phyloP scores from a whole-genome alignment of 2,888 invertebrate genomes.

The Zaprionus bogoriensis region DNA sequence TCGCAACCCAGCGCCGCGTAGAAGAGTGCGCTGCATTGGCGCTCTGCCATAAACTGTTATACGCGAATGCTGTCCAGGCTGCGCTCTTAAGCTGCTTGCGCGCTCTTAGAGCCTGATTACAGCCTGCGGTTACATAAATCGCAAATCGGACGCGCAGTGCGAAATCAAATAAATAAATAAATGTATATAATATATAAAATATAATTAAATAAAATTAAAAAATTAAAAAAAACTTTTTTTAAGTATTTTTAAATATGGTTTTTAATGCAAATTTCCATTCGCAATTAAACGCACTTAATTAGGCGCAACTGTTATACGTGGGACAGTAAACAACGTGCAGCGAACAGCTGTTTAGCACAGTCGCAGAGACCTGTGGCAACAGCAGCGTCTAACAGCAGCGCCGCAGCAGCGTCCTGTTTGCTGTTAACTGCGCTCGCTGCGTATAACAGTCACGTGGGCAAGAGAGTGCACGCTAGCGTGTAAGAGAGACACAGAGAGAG shows the following conservation, averaged over 20 bases:
- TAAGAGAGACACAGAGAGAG: not conserved
- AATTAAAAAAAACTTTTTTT: not conserved
- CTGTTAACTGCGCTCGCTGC: slow-evolving; percentile 26
- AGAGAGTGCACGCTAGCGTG: too few species aligned
- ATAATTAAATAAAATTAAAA: not conserved
- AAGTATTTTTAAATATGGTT: not conserved
- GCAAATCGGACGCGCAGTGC: not conserved
- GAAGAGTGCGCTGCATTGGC: too few species aligned
- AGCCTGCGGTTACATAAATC: not conserved
- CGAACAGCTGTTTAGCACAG: slow-evolving; percentile 51
- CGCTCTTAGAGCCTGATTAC: too few species aligned
- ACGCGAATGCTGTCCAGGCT: not conserved
- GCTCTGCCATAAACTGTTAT: slow-evolving; percentile 37
- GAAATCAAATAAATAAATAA: not conserved
- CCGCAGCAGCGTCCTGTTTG: slow-evolving; percentile 8
- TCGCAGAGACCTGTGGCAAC: slow-evolving; percentile 62
- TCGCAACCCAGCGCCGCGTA: slow-evolving; percentile 44
- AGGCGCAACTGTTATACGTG: slow-evolving; percentile 46
- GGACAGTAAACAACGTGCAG: slow-evolving; percentile 42
- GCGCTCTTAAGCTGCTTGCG: not conserved
- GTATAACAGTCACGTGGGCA: slow-evolving; percentile 53
- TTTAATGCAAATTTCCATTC: not conserved
- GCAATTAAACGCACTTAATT: not conserved
- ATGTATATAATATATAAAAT: not conserved
- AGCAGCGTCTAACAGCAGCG: slow-evolving; percentile 45